These are phyloP conservation scores for Drosophila lowei DNA, from an alignment of 1,140 invertebrate species.

Conservation along the genomic window DNA sequence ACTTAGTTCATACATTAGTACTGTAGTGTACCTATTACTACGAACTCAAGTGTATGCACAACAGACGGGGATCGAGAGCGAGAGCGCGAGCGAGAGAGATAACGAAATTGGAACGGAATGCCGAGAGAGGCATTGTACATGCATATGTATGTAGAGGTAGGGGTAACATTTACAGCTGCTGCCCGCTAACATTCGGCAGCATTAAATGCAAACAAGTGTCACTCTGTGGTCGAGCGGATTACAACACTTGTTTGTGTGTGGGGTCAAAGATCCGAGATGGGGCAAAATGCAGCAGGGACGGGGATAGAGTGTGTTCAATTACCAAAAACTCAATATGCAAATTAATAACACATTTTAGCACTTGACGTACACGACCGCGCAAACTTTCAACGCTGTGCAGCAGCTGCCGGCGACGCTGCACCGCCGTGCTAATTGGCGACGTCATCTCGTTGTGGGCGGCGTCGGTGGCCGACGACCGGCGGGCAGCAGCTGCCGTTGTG, in stretches of 20 bases:
- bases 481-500: constrained; percentile 25
- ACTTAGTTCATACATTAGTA: no score
- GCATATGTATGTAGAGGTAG: neutral
- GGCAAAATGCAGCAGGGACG: neutral
- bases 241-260: constrained; percentile 4
- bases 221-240: neutral
- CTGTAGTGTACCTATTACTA: no score
- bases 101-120: no score
- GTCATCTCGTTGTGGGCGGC: constrained; percentile 17
- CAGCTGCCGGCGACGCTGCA: constrained; percentile 64
- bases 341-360: constrained; percentile 83
- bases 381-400: constrained; percentile 72
- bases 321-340: constrained; percentile 83
- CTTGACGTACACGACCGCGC: constrained; percentile 75
- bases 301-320: constrained; percentile 41
- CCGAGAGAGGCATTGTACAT: neutral
- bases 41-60: no score
- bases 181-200: neutral
- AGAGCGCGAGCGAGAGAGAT: no score
- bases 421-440: constrained; percentile 57
- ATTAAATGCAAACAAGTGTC: neutral
- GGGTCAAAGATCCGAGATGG: neutral
- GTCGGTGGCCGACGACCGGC: constrained; percentile 5
- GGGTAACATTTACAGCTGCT: neutral
- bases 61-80: no score